These are phyloP conservation scores for Phasianus colchicus DNA, from an alignment of 2,113 vertebrate genomes.

Conservation along the genomic window DNA sequence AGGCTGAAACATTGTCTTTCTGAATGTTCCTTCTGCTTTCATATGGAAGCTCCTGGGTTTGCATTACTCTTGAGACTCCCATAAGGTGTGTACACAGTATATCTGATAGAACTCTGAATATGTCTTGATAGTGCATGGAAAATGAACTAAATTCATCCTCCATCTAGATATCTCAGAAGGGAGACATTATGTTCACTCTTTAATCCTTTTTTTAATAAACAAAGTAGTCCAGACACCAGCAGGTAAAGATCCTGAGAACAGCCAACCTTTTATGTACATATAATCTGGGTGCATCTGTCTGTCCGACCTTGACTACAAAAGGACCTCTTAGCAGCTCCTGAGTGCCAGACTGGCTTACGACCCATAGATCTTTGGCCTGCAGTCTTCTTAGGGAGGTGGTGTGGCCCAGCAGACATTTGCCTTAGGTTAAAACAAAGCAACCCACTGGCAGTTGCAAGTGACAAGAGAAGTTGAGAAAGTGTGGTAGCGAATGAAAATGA, in stretches of 20 bases:
- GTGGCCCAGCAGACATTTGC: background rate
- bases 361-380: background rate
- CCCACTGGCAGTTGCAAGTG: background rate
- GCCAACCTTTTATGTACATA: background rate
- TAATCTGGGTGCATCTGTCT: background rate
- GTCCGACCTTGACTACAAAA: background rate
- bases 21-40: slow-evolving; percentile 3
- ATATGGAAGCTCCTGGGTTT: slow-evolving; percentile 21
- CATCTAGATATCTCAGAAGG: background rate
- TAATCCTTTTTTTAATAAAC: background rate
- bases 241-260: background rate
- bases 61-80: slow-evolving; percentile 28
- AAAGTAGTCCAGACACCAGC: background rate
- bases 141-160: background rate
- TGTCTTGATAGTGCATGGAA: background rate
- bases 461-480: slow-evolving; percentile 33
- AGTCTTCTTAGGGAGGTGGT: background rate
- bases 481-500: slow-evolving; percentile 5
- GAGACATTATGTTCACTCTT: background rate
- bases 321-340: background rate
- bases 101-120: background rate
- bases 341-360: background rate
- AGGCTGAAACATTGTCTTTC: slow-evolving; percentile 32
- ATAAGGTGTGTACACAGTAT: background rate
- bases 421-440: background rate